Evolutionary conservation across 2,113 vertebrate genomes (phyloP), one percentile per base, ranked within the genome.

Genomic region (Chloebia gouldiae): DNA sequence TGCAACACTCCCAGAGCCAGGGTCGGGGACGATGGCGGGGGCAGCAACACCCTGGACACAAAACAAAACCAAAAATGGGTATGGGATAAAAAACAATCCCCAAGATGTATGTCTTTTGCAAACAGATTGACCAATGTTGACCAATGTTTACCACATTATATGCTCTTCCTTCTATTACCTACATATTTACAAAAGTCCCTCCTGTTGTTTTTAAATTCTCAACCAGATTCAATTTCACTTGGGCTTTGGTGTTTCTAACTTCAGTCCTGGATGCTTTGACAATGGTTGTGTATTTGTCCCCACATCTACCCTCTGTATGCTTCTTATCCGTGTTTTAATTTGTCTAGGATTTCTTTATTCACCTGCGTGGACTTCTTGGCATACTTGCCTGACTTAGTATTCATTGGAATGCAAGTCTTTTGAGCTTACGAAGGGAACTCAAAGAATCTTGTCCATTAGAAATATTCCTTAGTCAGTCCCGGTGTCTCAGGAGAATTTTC

Each of bases 21-120:
- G 14, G 18, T 40, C 4, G 0, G 13, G 18, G 30, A 40, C 23
- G 17, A 50, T 40, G 13, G 12, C 39, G 3, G 17, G 8, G 5
- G 22, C 60, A 65, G 15, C 33, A 11, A 30, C 16, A 30, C 11
- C 9, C 49, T n/a, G 60, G 31, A 23, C 24, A 28, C 6, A 18
- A n/a, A 59, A 31, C 21, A 60, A 60, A 76, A 39, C 7, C 25
- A 53, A 44, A 79, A 53, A 64, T 11, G 15, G 19, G 11, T 35
- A 19, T 44, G 49, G 60, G 25, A 23, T 44, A 35, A 65, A 54
- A 54, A 44, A 30, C 2, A 15, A 60, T 25, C 35, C 28, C 45
- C 27, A 37, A 45, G 40, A 54, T 50, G 20, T 12, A 22, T 57
- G 50, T 70, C 39, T 28, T 75, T 24, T 64, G 66, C 42, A 88